A percentile compares a stretch with the other conserved stretches of the same genome.
Evolutionary conservation across 2,113 vertebrate genomes (phyloP).

Genomic region (Microtus richardsoni): DNA sequence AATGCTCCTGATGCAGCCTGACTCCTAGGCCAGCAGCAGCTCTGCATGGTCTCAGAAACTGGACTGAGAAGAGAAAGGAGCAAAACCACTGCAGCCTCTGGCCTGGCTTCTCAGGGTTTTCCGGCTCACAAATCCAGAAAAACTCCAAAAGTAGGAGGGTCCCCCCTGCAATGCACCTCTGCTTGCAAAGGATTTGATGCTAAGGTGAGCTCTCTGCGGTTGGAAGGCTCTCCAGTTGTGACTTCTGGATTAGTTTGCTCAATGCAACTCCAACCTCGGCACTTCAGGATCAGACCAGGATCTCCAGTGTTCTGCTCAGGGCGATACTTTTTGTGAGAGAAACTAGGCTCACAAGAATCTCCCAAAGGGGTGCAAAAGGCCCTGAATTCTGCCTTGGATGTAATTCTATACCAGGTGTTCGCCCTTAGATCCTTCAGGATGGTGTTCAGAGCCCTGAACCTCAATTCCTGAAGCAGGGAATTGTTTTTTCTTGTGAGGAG

Average conservation of each 20-base stretch:
- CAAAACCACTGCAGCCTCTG: background rate
- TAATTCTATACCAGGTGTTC: background rate
- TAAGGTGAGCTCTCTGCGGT: background rate
- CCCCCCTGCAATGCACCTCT: background rate
- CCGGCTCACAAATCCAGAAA: background rate
- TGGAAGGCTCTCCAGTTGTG: background rate
- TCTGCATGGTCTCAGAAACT: background rate
- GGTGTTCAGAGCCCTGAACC: background rate
- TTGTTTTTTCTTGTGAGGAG: background rate
- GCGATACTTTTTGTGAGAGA: background rate
- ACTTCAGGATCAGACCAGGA: background rate
- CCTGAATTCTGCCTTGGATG: background rate
- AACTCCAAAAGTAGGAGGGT: background rate
- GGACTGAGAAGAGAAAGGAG: background rate
- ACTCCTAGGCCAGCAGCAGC: background rate
- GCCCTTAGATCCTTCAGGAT: background rate
- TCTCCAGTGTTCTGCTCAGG: background rate
- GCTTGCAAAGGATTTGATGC: background rate
- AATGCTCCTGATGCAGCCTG: background rate
- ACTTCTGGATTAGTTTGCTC: background rate
- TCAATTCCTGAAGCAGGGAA: background rate
- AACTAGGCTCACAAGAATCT: background rate
- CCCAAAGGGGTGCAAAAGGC: background rate
- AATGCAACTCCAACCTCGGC: fast-evolving
- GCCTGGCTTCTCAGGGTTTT: background rate